Percentiles rank a stretch among this genome's conserved stretches.
Conservation (phyloP, 2,113 vertebrate species). For the Chlorodrepanis virens region DNA sequence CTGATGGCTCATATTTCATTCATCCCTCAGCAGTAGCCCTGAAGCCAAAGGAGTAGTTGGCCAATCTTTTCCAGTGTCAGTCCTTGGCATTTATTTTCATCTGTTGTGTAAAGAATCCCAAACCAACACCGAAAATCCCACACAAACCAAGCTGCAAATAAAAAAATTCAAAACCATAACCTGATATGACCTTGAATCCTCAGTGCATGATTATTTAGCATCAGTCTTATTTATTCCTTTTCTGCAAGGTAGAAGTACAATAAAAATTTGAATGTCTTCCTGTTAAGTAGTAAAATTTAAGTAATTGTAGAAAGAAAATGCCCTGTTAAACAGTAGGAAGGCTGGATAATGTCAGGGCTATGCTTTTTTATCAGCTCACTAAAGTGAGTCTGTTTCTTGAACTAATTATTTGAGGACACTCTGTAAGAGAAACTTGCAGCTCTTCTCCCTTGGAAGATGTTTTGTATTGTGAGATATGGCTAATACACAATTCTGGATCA, state of each 20-base stretch:
- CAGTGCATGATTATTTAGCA: constrained; percentile 39
- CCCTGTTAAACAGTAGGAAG: constrained; percentile 36
- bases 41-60: background rate
- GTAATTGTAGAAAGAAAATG: constrained; percentile 38
- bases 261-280: constrained; percentile 64
- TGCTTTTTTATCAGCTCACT: constrained; percentile 34
- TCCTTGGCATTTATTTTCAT: constrained; percentile 32
- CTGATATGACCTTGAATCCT: constrained; percentile 3
- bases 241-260: constrained; percentile 25
- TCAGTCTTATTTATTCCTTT: constrained; percentile 27
- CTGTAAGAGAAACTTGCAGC: constrained; percentile 12
- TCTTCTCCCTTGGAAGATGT: constrained; percentile 5
- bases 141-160: background rate
- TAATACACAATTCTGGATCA: background rate
- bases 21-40: background rate
- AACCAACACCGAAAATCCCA: background rate
- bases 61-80: constrained; percentile 2
- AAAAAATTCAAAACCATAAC: background rate
- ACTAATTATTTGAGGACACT: background rate
- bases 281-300: constrained; percentile 62
- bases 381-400: constrained; percentile 8
- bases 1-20: constrained; percentile 9
- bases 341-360: background rate
- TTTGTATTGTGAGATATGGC: background rate
- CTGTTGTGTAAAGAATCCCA: background rate